Percentiles rank a stretch among this genome's conserved stretches.
Evolutionary conservation across 2,113 vertebrate species (phyloP).

Genomic region (Scomber scombrus): DNA sequence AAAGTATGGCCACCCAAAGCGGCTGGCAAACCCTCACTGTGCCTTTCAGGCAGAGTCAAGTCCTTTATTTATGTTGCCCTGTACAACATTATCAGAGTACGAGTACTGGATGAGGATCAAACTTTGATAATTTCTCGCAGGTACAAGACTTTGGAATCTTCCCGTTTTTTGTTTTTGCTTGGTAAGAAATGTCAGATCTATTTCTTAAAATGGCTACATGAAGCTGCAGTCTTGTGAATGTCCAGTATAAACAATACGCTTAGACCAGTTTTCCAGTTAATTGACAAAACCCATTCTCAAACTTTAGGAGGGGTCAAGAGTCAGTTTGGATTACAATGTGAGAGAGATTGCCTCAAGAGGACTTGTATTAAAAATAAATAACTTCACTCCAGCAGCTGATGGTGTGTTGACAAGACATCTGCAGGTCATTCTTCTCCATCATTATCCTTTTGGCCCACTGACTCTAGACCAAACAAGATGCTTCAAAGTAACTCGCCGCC

Average conservation of each 20-base stretch:
- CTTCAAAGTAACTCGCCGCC: slow-evolving; percentile 34
- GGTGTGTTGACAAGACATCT: slow-evolving; percentile 37
- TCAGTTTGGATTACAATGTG: background rate
- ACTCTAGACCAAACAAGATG: slow-evolving; percentile 55
- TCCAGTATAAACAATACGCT: background rate
- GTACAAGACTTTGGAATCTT: background rate
- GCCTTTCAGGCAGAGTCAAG: slow-evolving; percentile 76
- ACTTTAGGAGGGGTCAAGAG: background rate
- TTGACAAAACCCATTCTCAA: background rate
- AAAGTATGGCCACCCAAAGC: slow-evolving; percentile 88
- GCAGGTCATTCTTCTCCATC: slow-evolving; percentile 51
- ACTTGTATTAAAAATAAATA: slow-evolving; percentile 7
- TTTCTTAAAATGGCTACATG: background rate
- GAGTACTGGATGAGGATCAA: slow-evolving; percentile 40
- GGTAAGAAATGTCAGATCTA: background rate
- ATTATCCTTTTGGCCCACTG: slow-evolving; percentile 41
- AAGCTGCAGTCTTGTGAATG: background rate
- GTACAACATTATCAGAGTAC: slow-evolving; percentile 61
- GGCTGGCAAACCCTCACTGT: slow-evolving; percentile 75
- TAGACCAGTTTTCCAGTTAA: background rate
- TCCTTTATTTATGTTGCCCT: slow-evolving; percentile 69
- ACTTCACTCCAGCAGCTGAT: slow-evolving; percentile 6
- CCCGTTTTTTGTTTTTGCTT: background rate
- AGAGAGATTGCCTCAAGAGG: background rate
- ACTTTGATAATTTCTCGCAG: slow-evolving; percentile 14